These are phyloP conservation scores for Drosophila setifemur DNA, from an alignment of 1,140 invertebrate genomes.

Conservation along the genomic window DNA sequence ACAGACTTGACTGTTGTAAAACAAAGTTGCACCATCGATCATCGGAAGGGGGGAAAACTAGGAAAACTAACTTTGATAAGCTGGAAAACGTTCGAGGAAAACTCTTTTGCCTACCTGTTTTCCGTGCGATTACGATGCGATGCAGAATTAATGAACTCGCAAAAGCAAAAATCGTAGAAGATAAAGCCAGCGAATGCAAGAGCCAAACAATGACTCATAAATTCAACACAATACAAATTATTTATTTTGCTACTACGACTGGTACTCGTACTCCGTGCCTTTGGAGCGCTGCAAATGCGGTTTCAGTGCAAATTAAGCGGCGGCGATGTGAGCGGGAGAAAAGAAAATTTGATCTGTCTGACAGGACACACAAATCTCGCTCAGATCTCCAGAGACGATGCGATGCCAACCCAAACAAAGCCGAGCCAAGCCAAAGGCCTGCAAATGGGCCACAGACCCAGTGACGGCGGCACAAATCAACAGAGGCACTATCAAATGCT, in stretches of 20 bases:
- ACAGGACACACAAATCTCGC: constrained; percentile 74
- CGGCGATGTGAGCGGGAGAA: constrained; percentile 18
- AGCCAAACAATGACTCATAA: constrained; percentile 61
- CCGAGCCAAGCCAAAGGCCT: background rate
- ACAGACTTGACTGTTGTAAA: constrained; percentile 6
- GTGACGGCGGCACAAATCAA: constrained; percentile 5
- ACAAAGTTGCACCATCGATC: background rate
- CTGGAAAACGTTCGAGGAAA: constrained; percentile 1
- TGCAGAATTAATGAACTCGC: constrained; percentile 59
- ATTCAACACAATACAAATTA: constrained; percentile 58
- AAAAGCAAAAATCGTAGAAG: constrained; percentile 18
- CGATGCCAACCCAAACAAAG: constrained; percentile 33
- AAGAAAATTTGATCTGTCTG: constrained; percentile 56
- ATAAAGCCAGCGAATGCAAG: constrained; percentile 22
- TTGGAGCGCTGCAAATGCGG: constrained; percentile 28
- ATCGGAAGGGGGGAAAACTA: background rate
- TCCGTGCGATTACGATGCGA: constrained; percentile 38
- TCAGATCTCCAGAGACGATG: constrained; percentile 48
- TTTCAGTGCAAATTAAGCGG: constrained; percentile 41
- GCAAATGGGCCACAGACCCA: constrained; percentile 7
- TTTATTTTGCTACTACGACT: constrained; percentile 39
- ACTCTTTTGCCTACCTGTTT: constrained; percentile 12
- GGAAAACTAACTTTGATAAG: constrained; percentile 15
- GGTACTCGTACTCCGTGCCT: constrained; percentile 28
- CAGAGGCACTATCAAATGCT: constrained; percentile 56